Percentiles rank a stretch among this genome's conserved stretches.
phyloP scores from a whole-genome alignment of 1,140 invertebrate species.

The Camponotus vicinus region DNA sequence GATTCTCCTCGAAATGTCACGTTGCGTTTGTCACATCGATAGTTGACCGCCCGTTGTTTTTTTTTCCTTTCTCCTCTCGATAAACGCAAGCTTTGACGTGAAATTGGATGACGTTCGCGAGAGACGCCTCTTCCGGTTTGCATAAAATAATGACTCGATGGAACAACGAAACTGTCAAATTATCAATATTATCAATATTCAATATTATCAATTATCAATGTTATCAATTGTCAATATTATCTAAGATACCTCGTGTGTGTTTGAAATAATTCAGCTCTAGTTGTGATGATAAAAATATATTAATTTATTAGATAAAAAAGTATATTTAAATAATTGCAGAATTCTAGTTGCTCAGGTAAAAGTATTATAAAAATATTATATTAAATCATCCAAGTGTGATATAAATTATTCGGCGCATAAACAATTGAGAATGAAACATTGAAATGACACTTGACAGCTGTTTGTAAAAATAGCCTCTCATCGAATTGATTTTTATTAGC shows the following conservation, averaged over 20 bases:
- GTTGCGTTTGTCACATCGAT: neutral
- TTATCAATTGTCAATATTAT: neutral
- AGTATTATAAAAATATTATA: neutral
- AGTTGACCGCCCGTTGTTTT: conserved; percentile 50
- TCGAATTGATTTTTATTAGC: neutral
- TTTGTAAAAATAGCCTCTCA: neutral
- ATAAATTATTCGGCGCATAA: neutral
- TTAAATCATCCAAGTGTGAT: neutral
- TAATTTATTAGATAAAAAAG: neutral
- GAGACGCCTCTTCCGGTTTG: neutral
- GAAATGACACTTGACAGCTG: neutral
- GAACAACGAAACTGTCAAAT: neutral
- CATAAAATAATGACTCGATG: conserved; percentile 8
- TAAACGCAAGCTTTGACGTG: conserved; percentile 9
- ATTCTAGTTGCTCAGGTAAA: neutral
- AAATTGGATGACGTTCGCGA: neutral
- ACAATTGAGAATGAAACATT: neutral
- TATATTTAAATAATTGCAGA: no score
- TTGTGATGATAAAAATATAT: neutral
- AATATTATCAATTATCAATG: no score
- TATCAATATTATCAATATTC: no score
- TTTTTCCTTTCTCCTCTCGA: neutral
- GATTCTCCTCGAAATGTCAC: neutral
- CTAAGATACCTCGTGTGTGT: neutral
- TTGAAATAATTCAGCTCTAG: neutral